phyloP scores from a whole-genome alignment of 2,797 vertebrate species.

The Cottoperca gobio region DNA sequence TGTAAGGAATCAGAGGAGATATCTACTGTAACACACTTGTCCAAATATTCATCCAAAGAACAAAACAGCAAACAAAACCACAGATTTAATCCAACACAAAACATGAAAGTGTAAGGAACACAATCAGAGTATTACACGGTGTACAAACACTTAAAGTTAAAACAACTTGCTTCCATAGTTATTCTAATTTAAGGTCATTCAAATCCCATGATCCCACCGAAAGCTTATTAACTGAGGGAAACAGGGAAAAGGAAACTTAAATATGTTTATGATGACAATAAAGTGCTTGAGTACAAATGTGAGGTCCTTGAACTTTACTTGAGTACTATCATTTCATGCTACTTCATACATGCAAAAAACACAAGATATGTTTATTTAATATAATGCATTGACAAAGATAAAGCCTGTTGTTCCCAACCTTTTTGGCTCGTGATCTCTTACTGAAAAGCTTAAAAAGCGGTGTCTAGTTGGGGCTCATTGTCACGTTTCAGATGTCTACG shows the following conservation, averaged over 20 bases:
- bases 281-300: no score
- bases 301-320: no score
- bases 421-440: background rate
- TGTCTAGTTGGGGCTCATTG: background rate
- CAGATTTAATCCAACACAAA: background rate
- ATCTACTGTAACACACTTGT: no score
- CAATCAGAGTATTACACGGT: background rate
- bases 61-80: background rate
- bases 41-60: no score
- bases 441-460: background rate
- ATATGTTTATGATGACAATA: no score
- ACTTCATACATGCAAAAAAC: background rate
- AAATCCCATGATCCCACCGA: no score
- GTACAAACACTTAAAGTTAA: background rate
- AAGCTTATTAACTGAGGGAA: no score
- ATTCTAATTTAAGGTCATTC: no score
- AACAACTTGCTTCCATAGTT: no score
- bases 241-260: no score
- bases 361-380: no score
- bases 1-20: background rate
- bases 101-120: background rate
- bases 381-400: background rate
- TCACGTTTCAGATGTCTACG: background rate
- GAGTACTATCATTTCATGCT: no score
- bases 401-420: background rate